These are phyloP conservation scores for Sphenodon punctatus DNA, from an alignment of 2,797 vertebrate genomes.

Conservation along the genomic window DNA sequence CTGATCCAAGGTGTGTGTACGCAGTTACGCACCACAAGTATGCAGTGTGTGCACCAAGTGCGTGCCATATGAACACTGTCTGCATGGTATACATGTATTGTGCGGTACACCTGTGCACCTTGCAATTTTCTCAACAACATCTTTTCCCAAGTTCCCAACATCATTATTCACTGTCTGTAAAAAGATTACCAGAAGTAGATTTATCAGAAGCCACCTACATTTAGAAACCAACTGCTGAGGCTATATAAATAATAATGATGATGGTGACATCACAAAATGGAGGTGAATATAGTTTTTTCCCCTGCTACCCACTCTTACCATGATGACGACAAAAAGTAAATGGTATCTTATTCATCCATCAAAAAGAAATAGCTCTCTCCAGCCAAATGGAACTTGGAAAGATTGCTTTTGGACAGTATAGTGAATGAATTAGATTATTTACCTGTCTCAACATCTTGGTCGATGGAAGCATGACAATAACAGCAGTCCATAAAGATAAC, in stretches of 20 bases:
- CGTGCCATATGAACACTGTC: no score
- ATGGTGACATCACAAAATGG: not conserved
- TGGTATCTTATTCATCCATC: rapidly evolving
- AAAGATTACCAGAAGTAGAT: not conserved
- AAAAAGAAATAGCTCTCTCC: not conserved
- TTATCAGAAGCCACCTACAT: rapidly evolving
- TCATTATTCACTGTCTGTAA: not conserved
- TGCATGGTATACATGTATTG: no score
- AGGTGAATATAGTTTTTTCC: rapidly evolving
- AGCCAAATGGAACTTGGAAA: not conserved
- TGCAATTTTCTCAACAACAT: no score
- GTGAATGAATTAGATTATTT: slow-evolving; percentile 12
- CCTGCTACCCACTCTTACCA: not conserved
- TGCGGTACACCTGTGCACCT: no score
- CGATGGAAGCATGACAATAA: slow-evolving; percentile 8
- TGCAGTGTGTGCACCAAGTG: no score
- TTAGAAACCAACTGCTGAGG: no score
- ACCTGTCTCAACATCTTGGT: slow-evolving; percentile 61
- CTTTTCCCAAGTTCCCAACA: not conserved
- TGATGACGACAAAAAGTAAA: not conserved
- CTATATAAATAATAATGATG: not conserved
- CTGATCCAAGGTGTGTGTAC: no score
- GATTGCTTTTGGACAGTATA: not conserved
- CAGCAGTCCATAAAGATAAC: slow-evolving; percentile 80
- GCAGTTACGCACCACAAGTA: no score